Percentiles rank a stretch among this genome's conserved stretches.
Conservation (phyloP, 2,113 vertebrate genomes). For the Odontophorus gujanensis region DNA sequence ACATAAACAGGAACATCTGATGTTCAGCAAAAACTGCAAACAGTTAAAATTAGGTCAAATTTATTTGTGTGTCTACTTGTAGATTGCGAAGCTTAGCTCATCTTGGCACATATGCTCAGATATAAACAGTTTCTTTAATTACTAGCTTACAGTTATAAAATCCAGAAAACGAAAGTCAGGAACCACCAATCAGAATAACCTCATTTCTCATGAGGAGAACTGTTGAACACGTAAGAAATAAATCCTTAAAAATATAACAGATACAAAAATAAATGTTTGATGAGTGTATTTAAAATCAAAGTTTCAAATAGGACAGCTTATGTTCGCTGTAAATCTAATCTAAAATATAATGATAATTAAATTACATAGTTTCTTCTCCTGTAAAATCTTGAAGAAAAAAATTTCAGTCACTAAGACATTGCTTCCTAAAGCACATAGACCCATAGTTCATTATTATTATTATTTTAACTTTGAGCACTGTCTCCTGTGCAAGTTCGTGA, state of each 20-base stretch:
- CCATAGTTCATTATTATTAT: not conserved
- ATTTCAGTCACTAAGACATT: not conserved
- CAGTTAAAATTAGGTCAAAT: slow-evolving; percentile 31
- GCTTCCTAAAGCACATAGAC: not conserved
- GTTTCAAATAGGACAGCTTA: not conserved
- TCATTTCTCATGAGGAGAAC: not conserved
- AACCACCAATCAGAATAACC: slow-evolving; percentile 12
- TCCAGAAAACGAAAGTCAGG: not conserved
- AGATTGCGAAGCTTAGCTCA: slow-evolving; percentile 31
- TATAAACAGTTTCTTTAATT: slow-evolving; percentile 29
- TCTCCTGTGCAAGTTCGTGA: not conserved
- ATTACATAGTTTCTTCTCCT: not conserved
- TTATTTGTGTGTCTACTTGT: slow-evolving; percentile 23
- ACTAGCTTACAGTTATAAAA: slow-evolving; percentile 8
- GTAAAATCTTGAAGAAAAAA: not conserved
- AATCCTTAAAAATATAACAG: not conserved
- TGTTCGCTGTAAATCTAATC: not conserved
- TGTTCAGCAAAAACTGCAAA: not conserved
- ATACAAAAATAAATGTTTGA: not conserved
- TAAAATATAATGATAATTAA: not conserved
- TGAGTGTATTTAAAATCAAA: not conserved
- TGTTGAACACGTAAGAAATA: not conserved
- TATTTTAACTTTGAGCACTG: not conserved
- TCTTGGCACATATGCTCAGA: slow-evolving; percentile 5
- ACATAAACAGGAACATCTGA: not conserved